Evolutionary conservation across 2,888 invertebrate species (phyloP).

Genomic region (Andrena bucephala): DNA sequence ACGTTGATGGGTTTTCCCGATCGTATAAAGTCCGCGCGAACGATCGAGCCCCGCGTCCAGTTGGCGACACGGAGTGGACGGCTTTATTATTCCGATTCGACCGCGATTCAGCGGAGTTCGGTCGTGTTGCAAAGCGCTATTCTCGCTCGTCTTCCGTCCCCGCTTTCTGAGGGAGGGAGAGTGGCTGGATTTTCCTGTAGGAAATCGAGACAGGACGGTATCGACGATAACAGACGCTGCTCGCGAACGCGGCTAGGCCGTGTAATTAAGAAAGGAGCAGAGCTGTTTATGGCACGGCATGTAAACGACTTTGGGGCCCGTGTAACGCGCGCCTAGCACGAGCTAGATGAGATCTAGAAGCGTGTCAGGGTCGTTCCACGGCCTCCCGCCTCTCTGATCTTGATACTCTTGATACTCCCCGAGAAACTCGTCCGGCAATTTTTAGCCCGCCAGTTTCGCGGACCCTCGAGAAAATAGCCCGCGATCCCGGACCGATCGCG

Average conservation of each 20-base stretch:
- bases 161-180: neutral
- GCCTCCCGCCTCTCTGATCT: conserved; percentile 36
- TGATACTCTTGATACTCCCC: conserved; percentile 48
- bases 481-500: neutral
- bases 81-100: conserved; percentile 4
- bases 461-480: neutral
- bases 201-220: conserved; percentile 2
- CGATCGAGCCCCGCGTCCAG: neutral
- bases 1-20: conserved; percentile 6
- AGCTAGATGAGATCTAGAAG: conserved; percentile 47
- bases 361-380: conserved; percentile 58
- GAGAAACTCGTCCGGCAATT: conserved; percentile 33
- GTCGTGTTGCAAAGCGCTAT: neutral
- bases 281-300: conserved; percentile 21
- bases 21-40: neutral
- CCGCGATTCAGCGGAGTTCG: neutral
- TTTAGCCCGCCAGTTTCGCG: conserved; percentile 19
- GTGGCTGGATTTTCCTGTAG: neutral
- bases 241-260: neutral
- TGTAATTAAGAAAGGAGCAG: conserved; percentile 26
- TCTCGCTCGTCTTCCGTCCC: neutral
- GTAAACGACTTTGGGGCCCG: conserved; percentile 27
- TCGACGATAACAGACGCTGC: neutral
- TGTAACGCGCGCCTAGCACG: conserved; percentile 7
- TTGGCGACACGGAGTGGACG: neutral